Evolutionary conservation across 2,888 invertebrate genomes (phyloP).

Genomic region (Cataglyphis rosenhaueri): DNA sequence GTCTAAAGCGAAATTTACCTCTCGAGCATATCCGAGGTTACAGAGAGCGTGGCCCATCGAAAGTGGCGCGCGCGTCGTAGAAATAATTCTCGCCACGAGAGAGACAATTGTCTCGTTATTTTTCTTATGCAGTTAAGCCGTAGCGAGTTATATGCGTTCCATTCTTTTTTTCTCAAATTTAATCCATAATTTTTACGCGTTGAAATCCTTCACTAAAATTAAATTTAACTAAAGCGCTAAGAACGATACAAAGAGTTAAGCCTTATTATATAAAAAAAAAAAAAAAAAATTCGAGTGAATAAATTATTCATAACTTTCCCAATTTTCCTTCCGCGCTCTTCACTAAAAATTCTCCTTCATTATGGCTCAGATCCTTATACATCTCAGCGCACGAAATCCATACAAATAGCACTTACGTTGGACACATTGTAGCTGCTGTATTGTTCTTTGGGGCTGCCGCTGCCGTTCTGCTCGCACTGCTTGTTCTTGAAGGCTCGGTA

Average conservation of each 20-base stretch:
- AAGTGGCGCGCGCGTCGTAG: slow-evolving; percentile 15
- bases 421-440: slow-evolving; percentile 86
- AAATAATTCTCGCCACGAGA: slow-evolving; percentile 38
- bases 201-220: too few species aligned
- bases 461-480: slow-evolving; percentile 84
- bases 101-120: slow-evolving; percentile 12
- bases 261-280: not conserved
- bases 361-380: not conserved
- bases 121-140: not conserved
- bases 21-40: slow-evolving; percentile 48
- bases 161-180: not conserved
- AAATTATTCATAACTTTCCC: not conserved
- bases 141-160: not conserved
- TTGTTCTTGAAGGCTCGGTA: slow-evolving; percentile 88
- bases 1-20: slow-evolving; percentile 59
- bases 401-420: slow-evolving; percentile 85
- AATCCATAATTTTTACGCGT: not conserved
- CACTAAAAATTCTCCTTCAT: not conserved
- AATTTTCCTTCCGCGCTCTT: not conserved
- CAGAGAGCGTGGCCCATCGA: slow-evolving; percentile 32
- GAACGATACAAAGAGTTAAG: not conserved
- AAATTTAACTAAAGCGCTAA: not conserved
- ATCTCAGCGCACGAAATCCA: not conserved
- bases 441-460: slow-evolving; percentile 86
- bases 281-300: not conserved